These are phyloP conservation scores for Aeoliscus strigatus DNA, from an alignment of 2,797 vertebrate genomes.

Conservation along the genomic window DNA sequence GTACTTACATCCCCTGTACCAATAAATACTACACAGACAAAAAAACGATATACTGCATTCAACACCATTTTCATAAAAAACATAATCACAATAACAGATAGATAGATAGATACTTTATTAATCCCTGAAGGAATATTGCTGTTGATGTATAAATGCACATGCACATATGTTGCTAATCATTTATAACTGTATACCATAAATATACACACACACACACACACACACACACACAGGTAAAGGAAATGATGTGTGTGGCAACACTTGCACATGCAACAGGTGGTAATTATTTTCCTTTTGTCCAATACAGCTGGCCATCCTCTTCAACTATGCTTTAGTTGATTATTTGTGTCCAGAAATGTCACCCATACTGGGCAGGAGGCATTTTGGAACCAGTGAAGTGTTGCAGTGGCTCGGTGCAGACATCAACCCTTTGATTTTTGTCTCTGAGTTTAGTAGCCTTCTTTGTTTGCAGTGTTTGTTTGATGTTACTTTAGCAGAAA, in stretches of 20 bases:
- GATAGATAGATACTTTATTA: too few relatives aligned
- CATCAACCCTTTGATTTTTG: conserved; percentile 61
- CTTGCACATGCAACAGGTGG: conserved; percentile 53
- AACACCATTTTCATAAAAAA: too few relatives aligned
- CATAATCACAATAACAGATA: too few relatives aligned
- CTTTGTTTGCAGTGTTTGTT: conserved; percentile 73
- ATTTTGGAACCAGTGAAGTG: conserved; percentile 56
- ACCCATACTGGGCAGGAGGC: conserved; percentile 37
- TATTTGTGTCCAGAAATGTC: conserved; percentile 60
- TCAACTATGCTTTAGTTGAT: conserved; percentile 36
- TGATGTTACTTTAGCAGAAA: conserved; percentile 73
- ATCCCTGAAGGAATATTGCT: too few relatives aligned
- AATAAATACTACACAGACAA: too few relatives aligned
- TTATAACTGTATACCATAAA: too few relatives aligned
- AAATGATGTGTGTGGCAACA: conserved; percentile 20
- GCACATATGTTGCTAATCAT: too few relatives aligned
- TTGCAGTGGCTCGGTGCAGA: conserved; percentile 48
- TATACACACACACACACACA: too few relatives aligned
- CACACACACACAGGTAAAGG: too few relatives aligned
- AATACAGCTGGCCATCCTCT: conserved; percentile 42
- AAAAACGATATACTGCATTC: neutral
- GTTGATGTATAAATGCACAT: too few relatives aligned
- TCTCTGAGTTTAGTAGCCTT: conserved; percentile 55
- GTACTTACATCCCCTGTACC: too few relatives aligned
- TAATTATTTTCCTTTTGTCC: conserved; percentile 43